Conservation (phyloP, 2,888 invertebrate species). For the Tethea ocularis region DNA sequence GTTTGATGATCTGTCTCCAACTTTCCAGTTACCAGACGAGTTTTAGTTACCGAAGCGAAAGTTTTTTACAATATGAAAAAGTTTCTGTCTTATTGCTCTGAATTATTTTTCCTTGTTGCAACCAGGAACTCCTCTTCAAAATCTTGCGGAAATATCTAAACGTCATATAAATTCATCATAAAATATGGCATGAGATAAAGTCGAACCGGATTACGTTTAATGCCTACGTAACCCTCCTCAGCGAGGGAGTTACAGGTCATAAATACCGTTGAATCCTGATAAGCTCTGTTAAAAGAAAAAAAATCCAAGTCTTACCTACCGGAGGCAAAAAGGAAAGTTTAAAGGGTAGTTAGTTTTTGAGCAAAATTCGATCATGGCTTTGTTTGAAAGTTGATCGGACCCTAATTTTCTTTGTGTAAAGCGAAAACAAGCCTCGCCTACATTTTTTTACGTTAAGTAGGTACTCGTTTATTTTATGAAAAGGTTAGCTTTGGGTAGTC, state of each 20-base stretch:
- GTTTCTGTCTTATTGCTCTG: too few relatives aligned
- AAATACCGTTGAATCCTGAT: conserved; percentile 66
- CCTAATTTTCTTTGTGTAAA: conserved; percentile 42
- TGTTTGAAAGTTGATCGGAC: conserved; percentile 42
- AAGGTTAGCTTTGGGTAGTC: not conserved
- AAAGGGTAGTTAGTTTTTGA: conserved; percentile 7
- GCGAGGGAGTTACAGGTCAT: conserved; percentile 54
- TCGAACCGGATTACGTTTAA: conserved; percentile 58
- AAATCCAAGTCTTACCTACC: conserved; percentile 31
- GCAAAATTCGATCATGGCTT: conserved; percentile 33
- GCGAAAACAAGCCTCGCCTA: conserved; percentile 31
- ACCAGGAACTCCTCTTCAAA: conserved; percentile 24
- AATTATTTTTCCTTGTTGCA: not conserved
- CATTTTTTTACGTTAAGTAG: conserved; percentile 1
- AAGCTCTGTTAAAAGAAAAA: conserved; percentile 57
- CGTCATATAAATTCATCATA: conserved; percentile 49
- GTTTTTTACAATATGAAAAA: too few relatives aligned
- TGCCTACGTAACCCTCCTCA: conserved; percentile 54
- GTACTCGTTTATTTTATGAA: conserved; percentile 23
- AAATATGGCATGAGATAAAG: conserved; percentile 59
- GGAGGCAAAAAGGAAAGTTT: conserved; percentile 14
- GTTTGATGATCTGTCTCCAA: not conserved
- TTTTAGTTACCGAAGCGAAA: too few relatives aligned
- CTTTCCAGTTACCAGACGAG: not conserved
- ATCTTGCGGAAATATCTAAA: conserved; percentile 46